phyloP scores from a whole-genome alignment of 2,888 invertebrate genomes.

The Argynnis bischoffii region DNA sequence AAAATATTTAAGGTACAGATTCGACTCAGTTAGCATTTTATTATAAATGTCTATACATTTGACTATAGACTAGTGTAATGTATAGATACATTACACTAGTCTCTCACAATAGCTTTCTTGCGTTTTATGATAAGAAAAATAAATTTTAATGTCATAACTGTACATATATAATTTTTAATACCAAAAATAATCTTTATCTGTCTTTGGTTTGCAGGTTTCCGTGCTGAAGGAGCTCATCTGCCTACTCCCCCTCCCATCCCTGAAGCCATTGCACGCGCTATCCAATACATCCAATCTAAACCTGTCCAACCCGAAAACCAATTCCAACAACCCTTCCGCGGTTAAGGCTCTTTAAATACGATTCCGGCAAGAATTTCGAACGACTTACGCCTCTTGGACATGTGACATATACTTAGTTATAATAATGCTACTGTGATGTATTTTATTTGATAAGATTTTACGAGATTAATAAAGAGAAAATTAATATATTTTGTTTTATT shows the following conservation, averaged over 20 bases:
- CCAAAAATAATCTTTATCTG: neutral
- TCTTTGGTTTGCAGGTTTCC: constrained; percentile 73
- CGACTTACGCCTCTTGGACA: constrained; percentile 32
- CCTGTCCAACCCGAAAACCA: constrained; percentile 63
- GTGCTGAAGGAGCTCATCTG: constrained; percentile 82
- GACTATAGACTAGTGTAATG: too few species aligned
- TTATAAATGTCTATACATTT: too few species aligned
- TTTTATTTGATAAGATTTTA: constrained; percentile 57
- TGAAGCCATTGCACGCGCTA: constrained; percentile 79
- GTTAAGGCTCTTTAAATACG: constrained; percentile 48
- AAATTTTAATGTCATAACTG: neutral
- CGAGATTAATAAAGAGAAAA: constrained; percentile 36
- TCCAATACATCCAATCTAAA: constrained; percentile 64
- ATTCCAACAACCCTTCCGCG: constrained; percentile 62
- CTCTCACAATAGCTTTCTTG: too few species aligned
- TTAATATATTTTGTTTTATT: constrained; percentile 17
- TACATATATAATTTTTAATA: too few species aligned
- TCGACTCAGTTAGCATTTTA: too few species aligned
- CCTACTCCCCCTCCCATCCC: constrained; percentile 85
- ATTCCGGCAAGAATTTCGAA: neutral
- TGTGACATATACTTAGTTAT: constrained; percentile 41
- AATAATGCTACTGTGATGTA: constrained; percentile 73
- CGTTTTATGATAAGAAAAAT: too few species aligned
- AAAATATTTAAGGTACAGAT: too few species aligned
- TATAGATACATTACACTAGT: too few species aligned